Conservation (phyloP, 2,113 vertebrate genomes). For the Onychostoma macrolepis region DNA sequence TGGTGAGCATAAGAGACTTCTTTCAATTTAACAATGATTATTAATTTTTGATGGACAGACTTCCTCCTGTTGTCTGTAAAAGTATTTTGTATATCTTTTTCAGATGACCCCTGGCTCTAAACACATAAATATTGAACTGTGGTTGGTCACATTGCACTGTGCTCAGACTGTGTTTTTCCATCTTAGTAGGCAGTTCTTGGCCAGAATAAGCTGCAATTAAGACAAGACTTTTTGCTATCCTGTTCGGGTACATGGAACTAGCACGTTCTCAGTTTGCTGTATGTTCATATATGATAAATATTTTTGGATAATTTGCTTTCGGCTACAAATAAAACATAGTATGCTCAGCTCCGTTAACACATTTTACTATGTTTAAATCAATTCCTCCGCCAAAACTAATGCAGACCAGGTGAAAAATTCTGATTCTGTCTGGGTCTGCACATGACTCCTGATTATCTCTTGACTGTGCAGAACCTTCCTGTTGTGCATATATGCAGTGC, state of each 20-base stretch:
- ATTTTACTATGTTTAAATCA: slow-evolving; percentile 3
- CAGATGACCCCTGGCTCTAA: not conserved
- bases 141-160: not conserved
- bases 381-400: not conserved
- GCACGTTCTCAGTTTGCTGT: not conserved
- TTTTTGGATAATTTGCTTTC: not conserved
- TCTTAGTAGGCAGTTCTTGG: not conserved
- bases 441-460: slow-evolving; percentile 28
- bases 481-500: slow-evolving; percentile 30
- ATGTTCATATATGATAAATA: not conserved
- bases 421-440: slow-evolving; percentile 12
- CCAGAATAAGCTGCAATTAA: not conserved
- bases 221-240: not conserved
- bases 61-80: not conserved
- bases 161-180: not conserved
- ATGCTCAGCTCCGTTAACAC: not conserved
- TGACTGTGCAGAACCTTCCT: slow-evolving; percentile 48
- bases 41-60: not conserved
- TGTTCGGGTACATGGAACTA: not conserved
- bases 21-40: not conserved
- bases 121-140: not conserved
- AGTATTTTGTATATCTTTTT: not conserved
- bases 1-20: not conserved
- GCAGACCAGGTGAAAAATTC: not conserved
- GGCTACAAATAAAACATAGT: not conserved